Base-by-base conservation (phyloP, 2,888 invertebrate genomes). In the Timema cristinae region DNA sequence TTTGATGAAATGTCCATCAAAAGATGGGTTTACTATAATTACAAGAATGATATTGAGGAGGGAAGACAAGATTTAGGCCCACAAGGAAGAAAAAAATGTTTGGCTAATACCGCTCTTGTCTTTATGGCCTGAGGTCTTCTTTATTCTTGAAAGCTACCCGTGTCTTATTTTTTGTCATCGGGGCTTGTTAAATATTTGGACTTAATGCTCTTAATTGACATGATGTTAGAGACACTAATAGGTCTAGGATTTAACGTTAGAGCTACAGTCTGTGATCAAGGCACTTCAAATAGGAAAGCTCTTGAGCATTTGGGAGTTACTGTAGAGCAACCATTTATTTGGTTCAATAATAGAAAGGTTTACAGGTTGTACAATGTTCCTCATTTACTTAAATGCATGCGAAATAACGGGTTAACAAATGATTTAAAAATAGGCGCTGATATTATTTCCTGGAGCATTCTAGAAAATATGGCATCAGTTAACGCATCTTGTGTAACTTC, bases 1-100 rank as follows among this genome's bases (percentile, higher is more conserved):
- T 76, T 75, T 73, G 75, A 78, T 73, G 77, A 77, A 72, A 77
- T 77, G 75, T 50, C 73, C n/a, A 76, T 77, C 0, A 77, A 75
- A 63, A 68, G 71, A 50, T 76, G 74, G 56, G 72, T 77, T 5
- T 73, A 77, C 11, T 77, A 75, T n/a, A 74, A 77, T 50, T 66
- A 73, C 8, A 74, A 75, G 72, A 71, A 72, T 54, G 77, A 78
- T 71, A 15, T 75, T 7, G 71, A 77, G n/a, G 77, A 76, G 66
- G 76, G 77, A 5, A 77, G 73, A 67, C 70, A 76, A 72, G 76
- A 78, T 71, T 67, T 77, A 7, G 78, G 76, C 8, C 68, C 69
- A 66, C 72, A 75, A 48, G 76, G 75, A 13, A 70, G 76, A 6
- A 69, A 50, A 0, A 71, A 75, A 6, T n/a, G 67, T 61, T 13